phyloP scores from a whole-genome alignment of 1,140 invertebrate genomes.

The Thalassaphorura encarpata region DNA sequence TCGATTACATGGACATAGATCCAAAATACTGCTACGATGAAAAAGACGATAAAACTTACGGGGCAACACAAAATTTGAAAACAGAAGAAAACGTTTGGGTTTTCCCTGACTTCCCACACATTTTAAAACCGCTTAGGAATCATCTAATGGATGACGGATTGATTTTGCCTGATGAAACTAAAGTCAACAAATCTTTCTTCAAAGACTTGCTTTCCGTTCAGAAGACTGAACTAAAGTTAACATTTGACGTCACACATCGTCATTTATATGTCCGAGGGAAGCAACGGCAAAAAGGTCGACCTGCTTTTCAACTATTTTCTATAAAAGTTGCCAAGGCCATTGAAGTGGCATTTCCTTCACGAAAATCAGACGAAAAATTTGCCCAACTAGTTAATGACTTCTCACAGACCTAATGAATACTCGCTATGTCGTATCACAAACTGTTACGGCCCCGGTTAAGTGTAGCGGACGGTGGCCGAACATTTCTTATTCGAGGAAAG shows the following conservation, averaged over 20 bases:
- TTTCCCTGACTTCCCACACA: slow-evolving; percentile 33
- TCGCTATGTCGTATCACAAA: background rate
- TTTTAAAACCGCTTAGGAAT: slow-evolving; percentile 34
- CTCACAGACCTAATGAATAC: background rate
- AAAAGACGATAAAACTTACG: slow-evolving; percentile 10
- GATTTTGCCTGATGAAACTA: slow-evolving; percentile 7
- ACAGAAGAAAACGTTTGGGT: slow-evolving; percentile 24
- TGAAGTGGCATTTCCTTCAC: background rate
- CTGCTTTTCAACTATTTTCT: too few relatives aligned
- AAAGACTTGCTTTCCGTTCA: background rate
- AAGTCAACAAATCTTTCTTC: slow-evolving; percentile 22
- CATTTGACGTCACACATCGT: background rate
- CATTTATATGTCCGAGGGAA: slow-evolving; percentile 8
- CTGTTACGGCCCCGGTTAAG: too few relatives aligned
- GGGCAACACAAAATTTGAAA: slow-evolving; percentile 12
- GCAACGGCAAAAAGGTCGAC: slow-evolving; percentile 5
- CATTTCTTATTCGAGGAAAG: too few relatives aligned
- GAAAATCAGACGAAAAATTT: background rate
- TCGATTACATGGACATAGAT: slow-evolving; percentile 26
- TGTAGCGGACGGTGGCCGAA: too few relatives aligned
- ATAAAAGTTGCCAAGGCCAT: background rate
- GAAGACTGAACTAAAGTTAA: slow-evolving; percentile 3
- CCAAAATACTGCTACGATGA: slow-evolving; percentile 7
- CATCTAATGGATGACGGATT: slow-evolving; percentile 34
- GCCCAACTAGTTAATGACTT: background rate